Percentiles rank a stretch among this genome's conserved stretches.
These are phyloP conservation scores for Ceuthmochares aereus DNA, from an alignment of 2,113 vertebrate genomes.

Conservation along the genomic window DNA sequence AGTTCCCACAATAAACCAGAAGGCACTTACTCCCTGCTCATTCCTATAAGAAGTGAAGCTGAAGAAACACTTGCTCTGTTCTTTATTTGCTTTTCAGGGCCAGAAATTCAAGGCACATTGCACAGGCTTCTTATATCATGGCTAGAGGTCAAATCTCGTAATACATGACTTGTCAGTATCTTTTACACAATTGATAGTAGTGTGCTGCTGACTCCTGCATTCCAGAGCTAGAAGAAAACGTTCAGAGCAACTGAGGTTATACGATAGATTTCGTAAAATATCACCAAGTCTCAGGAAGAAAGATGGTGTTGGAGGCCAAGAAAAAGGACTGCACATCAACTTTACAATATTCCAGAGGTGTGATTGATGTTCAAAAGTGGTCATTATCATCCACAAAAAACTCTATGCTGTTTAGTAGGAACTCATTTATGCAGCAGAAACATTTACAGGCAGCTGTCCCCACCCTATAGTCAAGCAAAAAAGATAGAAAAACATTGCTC, in stretches of 20 bases:
- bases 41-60: conserved; percentile 40
- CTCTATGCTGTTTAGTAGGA: background rate
- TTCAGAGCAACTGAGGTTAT: conserved; percentile 56
- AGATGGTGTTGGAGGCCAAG: conserved; percentile 39
- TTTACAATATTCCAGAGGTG: conserved; percentile 8
- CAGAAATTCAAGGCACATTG: conserved; percentile 63
- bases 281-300: conserved; percentile 49
- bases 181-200: conserved; percentile 69
- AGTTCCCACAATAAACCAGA: conserved; percentile 33
- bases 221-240: conserved; percentile 56
- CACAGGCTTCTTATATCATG: conserved; percentile 36
- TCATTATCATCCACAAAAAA: conserved; percentile 16
- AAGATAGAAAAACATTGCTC: fast-evolving
- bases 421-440: background rate
- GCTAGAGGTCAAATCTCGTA: conserved; percentile 65
- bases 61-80: conserved; percentile 60
- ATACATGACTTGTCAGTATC: conserved; percentile 71
- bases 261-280: conserved; percentile 53
- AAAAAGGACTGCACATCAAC: conserved; percentile 49
- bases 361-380: background rate
- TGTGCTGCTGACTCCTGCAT: conserved; percentile 65
- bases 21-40: conserved; percentile 26
- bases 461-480: background rate
- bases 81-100: conserved; percentile 71
- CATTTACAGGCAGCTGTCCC: background rate